Evolutionary conservation across 2,113 vertebrate genomes (phyloP).

Genomic region (Recurvirostra avosetta): DNA sequence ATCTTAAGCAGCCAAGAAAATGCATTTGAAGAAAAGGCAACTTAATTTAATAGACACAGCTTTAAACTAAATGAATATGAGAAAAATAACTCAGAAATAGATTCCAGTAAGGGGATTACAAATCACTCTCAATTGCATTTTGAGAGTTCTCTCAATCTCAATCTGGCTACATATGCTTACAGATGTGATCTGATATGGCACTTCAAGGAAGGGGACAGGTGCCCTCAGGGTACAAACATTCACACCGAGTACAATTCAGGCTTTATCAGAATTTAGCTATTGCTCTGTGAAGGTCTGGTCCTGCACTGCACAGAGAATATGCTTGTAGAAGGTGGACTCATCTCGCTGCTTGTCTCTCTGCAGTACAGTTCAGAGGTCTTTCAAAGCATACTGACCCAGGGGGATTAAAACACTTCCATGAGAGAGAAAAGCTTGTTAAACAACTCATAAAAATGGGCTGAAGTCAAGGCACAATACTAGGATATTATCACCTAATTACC

Average conservation of each 20-base stretch:
- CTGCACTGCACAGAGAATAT: background rate
- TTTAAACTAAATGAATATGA: constrained; percentile 18
- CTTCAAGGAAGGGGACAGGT: background rate
- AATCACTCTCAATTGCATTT: background rate
- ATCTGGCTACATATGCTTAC: background rate
- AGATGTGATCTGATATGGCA: background rate
- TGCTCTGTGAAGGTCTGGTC: background rate
- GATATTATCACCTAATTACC: background rate
- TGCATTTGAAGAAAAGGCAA: background rate
- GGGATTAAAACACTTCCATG: accelerated
- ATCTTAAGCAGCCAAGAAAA: background rate
- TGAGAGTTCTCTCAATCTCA: background rate
- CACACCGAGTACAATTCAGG: background rate
- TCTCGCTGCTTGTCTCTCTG: background rate
- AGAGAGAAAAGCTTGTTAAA: background rate
- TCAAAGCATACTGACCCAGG: accelerated
- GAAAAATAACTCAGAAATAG: background rate
- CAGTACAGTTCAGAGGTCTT: background rate
- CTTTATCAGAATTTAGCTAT: background rate
- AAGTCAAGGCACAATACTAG: background rate
- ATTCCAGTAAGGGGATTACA: background rate
- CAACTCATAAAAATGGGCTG: background rate
- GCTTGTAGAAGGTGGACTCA: background rate
- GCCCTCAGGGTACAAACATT: background rate
- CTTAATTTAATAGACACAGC: background rate